Evolutionary conservation across 2,113 vertebrate genomes (phyloP), one percentile per base, ranked within the genome.

Genomic region (Cochlearius cochlearius): DNA sequence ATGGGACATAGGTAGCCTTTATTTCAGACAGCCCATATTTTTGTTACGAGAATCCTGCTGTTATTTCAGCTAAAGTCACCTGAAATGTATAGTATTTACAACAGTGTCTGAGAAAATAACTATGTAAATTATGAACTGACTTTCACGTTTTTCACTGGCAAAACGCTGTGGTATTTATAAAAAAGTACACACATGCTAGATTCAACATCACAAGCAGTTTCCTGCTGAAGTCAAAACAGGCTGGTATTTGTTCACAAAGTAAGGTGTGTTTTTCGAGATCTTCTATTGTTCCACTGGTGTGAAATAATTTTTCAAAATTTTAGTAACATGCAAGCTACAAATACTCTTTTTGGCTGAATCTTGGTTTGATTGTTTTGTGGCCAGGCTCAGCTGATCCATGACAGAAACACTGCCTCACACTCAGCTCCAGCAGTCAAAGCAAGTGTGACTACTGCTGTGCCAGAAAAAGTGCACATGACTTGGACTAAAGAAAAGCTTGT

Each of bases 401-500:
- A 99, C 97, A 98, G 98, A 96, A 99, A 99, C 97, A 99, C 99
- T 0, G 99, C 99, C 0, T 98, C 99, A 2, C 99, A 98, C 34
- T 96, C 98, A 2, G 34, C 98, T 1, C 94, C 81, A 34, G 88
- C 92, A 1, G 41, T 92, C 53, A 97, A 96, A 96, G 58, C 95
- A 45, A 98, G 71, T 2, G 93, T 96, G 47, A 88, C 97, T 1
- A 92, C 98, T 25, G 64, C 95, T 19, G 78, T 92, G 1, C 98
- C 98, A 0, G 99, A 99, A 30, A 98, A 97, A 56, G 98, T 99
- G 60, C 99, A 99, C 56, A 99, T 99, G 99, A 99, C 99, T 43
- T 99, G 99, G 99, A 99, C 99, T 23, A 99, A 99, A 98, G 99
- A 99, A 86, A 99, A 99, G 93, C 97, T 99, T 68, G 96, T 98